Evolutionary conservation across 1,140 invertebrate species (phyloP).

Genomic region (Lordiphosa mommai): DNA sequence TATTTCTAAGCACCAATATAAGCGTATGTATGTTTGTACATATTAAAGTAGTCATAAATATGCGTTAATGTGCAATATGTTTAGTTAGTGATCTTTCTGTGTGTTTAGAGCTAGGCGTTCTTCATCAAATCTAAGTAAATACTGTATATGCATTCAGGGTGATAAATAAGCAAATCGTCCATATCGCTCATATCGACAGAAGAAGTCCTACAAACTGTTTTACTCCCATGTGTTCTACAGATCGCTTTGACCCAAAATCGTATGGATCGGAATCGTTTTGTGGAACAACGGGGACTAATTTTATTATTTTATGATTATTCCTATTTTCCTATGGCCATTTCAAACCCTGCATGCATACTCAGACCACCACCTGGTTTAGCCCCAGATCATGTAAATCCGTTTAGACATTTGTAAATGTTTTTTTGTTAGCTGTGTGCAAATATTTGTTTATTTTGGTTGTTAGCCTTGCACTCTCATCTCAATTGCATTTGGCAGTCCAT

Average conservation of each 20-base stretch:
- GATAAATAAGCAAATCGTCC: too few relatives aligned
- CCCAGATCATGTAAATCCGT: slow-evolving; percentile 35
- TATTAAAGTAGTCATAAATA: slow-evolving; percentile 14
- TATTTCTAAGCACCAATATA: slow-evolving; percentile 51
- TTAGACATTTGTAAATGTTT: slow-evolving; percentile 30
- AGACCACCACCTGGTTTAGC: too few relatives aligned
- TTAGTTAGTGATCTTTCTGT: slow-evolving; percentile 29
- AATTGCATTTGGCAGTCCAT: slow-evolving; percentile 40
- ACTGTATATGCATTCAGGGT: too few relatives aligned
- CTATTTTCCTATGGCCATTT: too few relatives aligned
- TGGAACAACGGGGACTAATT: too few relatives aligned
- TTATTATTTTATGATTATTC: too few relatives aligned
- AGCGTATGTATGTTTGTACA: neutral
- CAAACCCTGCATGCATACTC: too few relatives aligned
- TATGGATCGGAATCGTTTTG: too few relatives aligned
- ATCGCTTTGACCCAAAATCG: too few relatives aligned
- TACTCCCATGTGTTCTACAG: too few relatives aligned
- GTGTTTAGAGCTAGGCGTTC: slow-evolving; percentile 38
- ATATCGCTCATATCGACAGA: too few relatives aligned
- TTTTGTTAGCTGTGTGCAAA: slow-evolving; percentile 12
- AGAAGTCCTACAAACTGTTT: too few relatives aligned
- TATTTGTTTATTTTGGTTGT: slow-evolving; percentile 41
- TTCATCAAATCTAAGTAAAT: neutral
- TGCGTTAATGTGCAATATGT: slow-evolving; percentile 9
- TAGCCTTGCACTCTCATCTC: slow-evolving; percentile 37